Base-by-base conservation (phyloP, 2,888 invertebrate species). In the Agriopis aurantiaria region DNA sequence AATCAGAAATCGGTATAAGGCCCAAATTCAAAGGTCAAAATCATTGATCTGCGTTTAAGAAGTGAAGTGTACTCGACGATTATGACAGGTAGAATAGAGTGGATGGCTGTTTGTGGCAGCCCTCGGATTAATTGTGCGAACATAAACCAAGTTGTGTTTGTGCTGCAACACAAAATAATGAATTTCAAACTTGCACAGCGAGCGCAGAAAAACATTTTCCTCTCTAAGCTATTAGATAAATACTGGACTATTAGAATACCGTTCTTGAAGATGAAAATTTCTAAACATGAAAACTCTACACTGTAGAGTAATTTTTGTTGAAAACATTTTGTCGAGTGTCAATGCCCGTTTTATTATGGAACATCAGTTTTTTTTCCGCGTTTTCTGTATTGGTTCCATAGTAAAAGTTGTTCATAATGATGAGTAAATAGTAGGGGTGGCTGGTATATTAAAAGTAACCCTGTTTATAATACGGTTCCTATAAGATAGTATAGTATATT, bases 11-110 rank as follows among this genome's bases (percentile, higher is more conserved):
- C 75, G 76, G 78, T 51, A 70, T 76, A 45, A 77, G 72, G 75
- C 0, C 80, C 75, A 7, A 75, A 75, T 67, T 79, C 79, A 9
- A 82, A 68, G 5, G 79, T 77, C 40, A 80, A 64, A 62, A 80
- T 78, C 72, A 79, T 74, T 40, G 78, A 81, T 66, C 80, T 72
- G 61, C 78, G 77, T 64, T 75, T 75, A 6, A 77, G 75, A 6
- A 77, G 74, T 0, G 79, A 77, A 10, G 79, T 76, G 52, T 79
- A 81, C 69, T 83, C 81, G 0, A 77, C 75, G n/a, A 82, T 69
- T 10, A 81, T 76, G 17, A 81, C 70, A 14, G 68, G 76, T 75
- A 45, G 65, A 64, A 74, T 67, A 52, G 74, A 70, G 56, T 71
- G 71, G 43, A 57, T 63, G 11, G 66, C 70, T 43, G 75, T 76